Percentiles rank a stretch among this genome's conserved stretches.
Evolutionary conservation across 2,797 vertebrate species (phyloP).

Genomic region (Choloepus didactylus): DNA sequence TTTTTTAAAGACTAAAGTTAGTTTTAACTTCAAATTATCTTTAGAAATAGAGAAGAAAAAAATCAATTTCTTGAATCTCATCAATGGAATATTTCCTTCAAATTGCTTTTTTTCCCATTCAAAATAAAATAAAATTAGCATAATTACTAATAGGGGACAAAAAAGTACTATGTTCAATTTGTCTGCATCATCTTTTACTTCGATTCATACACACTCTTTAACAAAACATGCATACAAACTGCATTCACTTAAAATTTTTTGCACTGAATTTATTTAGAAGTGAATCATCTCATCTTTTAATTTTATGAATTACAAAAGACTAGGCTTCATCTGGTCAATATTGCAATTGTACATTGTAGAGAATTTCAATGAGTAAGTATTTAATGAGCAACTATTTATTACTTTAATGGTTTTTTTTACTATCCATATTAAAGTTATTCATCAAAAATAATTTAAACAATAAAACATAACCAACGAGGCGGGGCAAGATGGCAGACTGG

Average conservation of each 20-base stretch:
- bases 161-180: not conserved
- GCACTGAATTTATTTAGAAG: not conserved
- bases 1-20: constrained; percentile 46
- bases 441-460: constrained; percentile 35
- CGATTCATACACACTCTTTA: not conserved
- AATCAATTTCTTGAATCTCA: not conserved
- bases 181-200: not conserved
- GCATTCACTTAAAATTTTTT: not conserved
- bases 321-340: not conserved
- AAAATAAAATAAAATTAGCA: not conserved
- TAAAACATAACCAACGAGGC: not conserved
- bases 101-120: not conserved
- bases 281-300: not conserved
- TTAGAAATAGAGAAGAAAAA: constrained; percentile 12
- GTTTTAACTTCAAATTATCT: constrained; percentile 48
- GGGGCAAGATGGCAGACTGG: no score
- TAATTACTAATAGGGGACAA: not conserved
- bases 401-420: not conserved
- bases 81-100: not conserved
- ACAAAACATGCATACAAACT: not conserved
- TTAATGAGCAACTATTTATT: not conserved
- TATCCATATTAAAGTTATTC: not conserved
- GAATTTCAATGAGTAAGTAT: not conserved
- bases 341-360: not conserved
- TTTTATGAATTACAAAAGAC: not conserved